A percentile compares a stretch with the other conserved stretches of the same genome.
phyloP scores from a whole-genome alignment of 2,888 invertebrate genomes.

The Apotomis betuletana region DNA sequence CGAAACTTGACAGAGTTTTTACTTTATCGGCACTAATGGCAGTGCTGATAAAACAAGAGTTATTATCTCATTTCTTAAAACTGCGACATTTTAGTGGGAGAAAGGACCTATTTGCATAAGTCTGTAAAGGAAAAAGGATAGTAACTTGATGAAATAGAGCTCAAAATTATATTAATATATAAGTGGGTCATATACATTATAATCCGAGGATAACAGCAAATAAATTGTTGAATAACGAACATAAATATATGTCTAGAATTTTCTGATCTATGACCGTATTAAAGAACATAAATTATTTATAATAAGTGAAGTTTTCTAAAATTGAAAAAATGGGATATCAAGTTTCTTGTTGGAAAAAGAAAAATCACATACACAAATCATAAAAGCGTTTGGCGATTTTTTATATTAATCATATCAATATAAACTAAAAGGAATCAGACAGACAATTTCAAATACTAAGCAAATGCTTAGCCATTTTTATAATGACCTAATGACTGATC shows the following conservation, averaged over 20 bases:
- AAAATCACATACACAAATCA: no score
- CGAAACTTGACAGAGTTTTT: constrained; percentile 33
- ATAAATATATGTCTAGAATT: constrained; percentile 8
- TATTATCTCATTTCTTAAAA: constrained; percentile 30
- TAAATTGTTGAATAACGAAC: constrained; percentile 10
- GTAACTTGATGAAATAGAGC: neutral
- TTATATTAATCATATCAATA: no score
- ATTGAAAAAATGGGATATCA: no score
- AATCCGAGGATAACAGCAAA: neutral
- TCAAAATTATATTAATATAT: constrained; percentile 24
- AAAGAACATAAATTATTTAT: neutral
- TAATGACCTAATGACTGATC: no score
- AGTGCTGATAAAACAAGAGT: constrained; percentile 31
- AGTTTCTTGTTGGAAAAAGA: no score
- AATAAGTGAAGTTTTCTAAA: neutral
- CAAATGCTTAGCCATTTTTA: no score
- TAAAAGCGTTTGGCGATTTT: no score
- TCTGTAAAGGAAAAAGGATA: neutral
- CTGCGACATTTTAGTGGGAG: constrained; percentile 22
- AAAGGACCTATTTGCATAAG: constrained; percentile 10
- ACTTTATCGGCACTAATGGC: constrained; percentile 32
- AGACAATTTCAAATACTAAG: no score
- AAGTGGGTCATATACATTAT: neutral
- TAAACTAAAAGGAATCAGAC: no score
- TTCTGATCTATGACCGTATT: constrained; percentile 1